phyloP scores from a whole-genome alignment of 1,140 invertebrate species.

The Batillaria attramentaria region DNA sequence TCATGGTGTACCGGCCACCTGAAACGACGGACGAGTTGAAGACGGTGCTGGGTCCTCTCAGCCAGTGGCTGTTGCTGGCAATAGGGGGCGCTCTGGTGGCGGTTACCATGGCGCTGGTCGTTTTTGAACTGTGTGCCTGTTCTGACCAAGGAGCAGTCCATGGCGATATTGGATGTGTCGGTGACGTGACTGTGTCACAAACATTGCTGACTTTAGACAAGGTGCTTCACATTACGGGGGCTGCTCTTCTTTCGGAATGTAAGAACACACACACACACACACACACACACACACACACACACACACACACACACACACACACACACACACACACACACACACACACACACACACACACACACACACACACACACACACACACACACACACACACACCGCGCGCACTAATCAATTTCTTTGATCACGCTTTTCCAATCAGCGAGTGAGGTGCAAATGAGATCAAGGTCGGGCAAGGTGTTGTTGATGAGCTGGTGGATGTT shows the following conservation, averaged over 20 bases:
- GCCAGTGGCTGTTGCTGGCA: too few relatives aligned
- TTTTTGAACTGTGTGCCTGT: background rate
- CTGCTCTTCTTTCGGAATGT: background rate
- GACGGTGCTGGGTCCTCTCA: too few relatives aligned
- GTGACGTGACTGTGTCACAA: background rate
- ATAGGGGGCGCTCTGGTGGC: too few relatives aligned
- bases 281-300: background rate
- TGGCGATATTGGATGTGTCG: background rate
- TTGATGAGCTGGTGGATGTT: background rate
- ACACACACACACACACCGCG: background rate
- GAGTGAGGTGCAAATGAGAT: too few relatives aligned
- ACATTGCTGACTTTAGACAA: background rate
- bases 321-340: background rate
- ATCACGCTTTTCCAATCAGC: too few relatives aligned
- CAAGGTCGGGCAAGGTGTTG: background rate
- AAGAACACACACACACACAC: conserved; percentile 10
- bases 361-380: background rate
- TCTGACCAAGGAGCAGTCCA: background rate
- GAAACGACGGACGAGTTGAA: too few relatives aligned
- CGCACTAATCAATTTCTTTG: too few relatives aligned
- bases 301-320: background rate
- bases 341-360: conserved; percentile 10
- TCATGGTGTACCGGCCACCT: too few relatives aligned
- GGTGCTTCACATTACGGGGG: background rate
- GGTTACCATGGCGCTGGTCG: background rate